Evolutionary conservation across 2,888 invertebrate genomes (phyloP).

Genomic region (Phytoseiulus persimilis): DNA sequence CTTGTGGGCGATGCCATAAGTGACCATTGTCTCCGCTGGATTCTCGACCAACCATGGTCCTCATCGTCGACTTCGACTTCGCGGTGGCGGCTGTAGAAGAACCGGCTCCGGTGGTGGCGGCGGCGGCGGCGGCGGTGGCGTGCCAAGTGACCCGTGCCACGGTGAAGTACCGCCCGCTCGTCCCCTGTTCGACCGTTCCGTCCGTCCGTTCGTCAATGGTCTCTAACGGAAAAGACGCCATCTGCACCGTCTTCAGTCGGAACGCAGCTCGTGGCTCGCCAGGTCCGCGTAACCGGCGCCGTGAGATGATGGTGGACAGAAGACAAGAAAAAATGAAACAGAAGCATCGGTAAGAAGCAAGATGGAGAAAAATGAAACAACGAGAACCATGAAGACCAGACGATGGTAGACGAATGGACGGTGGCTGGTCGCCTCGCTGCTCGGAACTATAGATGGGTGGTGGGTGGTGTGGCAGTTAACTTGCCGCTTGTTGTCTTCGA

Average conservation of each 20-base stretch:
- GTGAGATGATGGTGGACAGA: neutral
- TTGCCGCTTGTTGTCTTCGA: neutral
- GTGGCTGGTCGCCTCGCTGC: neutral
- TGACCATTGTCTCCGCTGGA: neutral
- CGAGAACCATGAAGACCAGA: neutral
- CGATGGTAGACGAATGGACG: neutral
- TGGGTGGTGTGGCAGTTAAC: neutral
- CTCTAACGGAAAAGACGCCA: neutral
- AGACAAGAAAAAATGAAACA: neutral
- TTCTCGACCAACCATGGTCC: neutral
- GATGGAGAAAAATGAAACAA: neutral
- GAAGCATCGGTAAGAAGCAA: neutral
- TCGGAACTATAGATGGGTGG: neutral
- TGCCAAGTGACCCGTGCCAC: conserved; percentile 5
- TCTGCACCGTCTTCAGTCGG: neutral
- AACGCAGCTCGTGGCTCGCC: neutral
- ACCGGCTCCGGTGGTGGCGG: neutral
- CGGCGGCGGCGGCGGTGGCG: neutral
- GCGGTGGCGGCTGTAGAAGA: neutral
- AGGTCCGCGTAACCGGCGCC: neutral
- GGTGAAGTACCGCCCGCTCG: neutral
- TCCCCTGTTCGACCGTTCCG: neutral
- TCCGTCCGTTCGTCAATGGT: neutral
- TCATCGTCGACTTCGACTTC: neutral
- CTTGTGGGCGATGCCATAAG: neutral